A percentile compares a stretch with the other conserved stretches of the same genome.
Conservation (phyloP, 2,888 invertebrate genomes). For the Pyrrhosoma nymphula region DNA sequence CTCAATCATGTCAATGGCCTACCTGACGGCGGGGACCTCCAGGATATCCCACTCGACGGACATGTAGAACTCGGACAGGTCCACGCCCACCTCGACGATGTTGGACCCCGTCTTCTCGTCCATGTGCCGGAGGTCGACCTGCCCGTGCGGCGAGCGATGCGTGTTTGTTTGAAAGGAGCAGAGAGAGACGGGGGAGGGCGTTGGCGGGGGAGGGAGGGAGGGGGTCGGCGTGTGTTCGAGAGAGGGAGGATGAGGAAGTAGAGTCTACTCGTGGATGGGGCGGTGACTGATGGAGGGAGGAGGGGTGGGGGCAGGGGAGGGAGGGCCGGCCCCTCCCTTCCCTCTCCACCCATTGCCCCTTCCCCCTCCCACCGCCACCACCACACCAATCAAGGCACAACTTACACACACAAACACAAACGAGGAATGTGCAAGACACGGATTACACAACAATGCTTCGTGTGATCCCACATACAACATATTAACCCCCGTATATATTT, state of each 20-base stretch:
- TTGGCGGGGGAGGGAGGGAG: not conserved
- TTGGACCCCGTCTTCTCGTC: constrained; percentile 76
- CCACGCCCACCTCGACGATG: constrained; percentile 77
- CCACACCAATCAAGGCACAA: not conserved
- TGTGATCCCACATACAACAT: not conserved
- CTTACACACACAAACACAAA: not conserved
- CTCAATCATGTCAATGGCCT: constrained; percentile 70
- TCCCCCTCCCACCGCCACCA: not conserved
- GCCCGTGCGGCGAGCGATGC: constrained; percentile 36
- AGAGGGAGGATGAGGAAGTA: too few relatives aligned
- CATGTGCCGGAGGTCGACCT: constrained; percentile 77
- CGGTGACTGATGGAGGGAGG: not conserved
- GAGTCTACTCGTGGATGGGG: not conserved
- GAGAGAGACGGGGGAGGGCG: not conserved
- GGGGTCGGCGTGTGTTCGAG: not conserved
- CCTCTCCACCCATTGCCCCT: not conserved
- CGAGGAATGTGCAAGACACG: not conserved
- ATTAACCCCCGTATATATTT: not conserved
- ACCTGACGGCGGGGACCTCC: constrained; percentile 78
- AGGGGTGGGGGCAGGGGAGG: not conserved
- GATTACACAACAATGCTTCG: not conserved
- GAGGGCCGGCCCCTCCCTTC: not conserved
- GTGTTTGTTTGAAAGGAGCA: not conserved
- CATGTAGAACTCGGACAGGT: constrained; percentile 81
- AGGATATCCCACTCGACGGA: constrained; percentile 83